A percentile compares a stretch with the other conserved stretches of the same genome.
phyloP scores from a whole-genome alignment of 2,888 invertebrate genomes.

The Mesoligia furuncula region DNA sequence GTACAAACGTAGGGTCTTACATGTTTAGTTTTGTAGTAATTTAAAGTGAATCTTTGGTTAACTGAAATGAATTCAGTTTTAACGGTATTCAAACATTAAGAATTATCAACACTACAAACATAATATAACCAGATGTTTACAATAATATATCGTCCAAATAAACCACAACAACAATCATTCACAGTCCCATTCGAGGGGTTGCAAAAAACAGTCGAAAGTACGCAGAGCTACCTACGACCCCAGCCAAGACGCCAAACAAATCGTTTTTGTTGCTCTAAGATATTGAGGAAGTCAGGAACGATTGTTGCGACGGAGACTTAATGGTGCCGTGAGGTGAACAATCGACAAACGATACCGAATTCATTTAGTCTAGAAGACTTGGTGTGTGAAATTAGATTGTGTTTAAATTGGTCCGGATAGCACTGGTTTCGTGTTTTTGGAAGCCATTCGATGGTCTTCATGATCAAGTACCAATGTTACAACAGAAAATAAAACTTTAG shows the following conservation, averaged over 20 bases:
- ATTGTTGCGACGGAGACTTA: slow-evolving; percentile 53
- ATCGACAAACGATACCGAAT: slow-evolving; percentile 45
- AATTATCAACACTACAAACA: not conserved
- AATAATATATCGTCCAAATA: slow-evolving; percentile 46
- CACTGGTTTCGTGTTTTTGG: not conserved
- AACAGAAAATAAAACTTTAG: not conserved
- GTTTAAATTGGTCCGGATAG: not conserved
- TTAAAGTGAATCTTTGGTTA: not conserved
- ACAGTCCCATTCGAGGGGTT: slow-evolving; percentile 45
- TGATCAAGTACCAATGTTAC: not conserved
- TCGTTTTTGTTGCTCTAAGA: slow-evolving; percentile 63
- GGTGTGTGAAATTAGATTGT: slow-evolving; percentile 20
- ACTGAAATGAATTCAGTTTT: not conserved
- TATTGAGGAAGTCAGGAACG: slow-evolving; percentile 61
- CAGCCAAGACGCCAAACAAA: slow-evolving; percentile 58
- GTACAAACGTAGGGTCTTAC: not conserved
- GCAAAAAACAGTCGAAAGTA: slow-evolving; percentile 56
- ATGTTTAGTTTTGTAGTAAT: not conserved
- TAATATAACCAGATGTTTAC: not conserved
- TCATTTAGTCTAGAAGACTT: slow-evolving; percentile 23
- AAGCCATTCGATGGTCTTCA: not conserved
- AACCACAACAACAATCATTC: slow-evolving; percentile 52
- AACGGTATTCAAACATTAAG: not conserved
- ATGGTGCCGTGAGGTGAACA: slow-evolving; percentile 50
- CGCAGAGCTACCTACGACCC: slow-evolving; percentile 11